Conservation (phyloP, 2,113 vertebrate genomes). For the Halichoerus grypus region DNA sequence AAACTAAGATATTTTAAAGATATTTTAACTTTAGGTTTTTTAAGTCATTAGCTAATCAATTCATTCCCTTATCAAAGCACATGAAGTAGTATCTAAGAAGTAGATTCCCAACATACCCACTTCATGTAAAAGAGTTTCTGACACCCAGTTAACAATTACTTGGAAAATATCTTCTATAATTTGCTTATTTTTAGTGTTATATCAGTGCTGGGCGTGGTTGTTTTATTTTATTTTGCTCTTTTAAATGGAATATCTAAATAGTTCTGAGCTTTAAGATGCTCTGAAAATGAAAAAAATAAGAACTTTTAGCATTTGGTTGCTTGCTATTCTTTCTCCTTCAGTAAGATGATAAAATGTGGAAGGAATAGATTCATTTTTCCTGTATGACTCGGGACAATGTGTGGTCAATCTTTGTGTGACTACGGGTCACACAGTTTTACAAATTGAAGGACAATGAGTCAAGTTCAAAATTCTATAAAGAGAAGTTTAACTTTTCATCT, state of each 20-base stretch:
- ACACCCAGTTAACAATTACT: neutral
- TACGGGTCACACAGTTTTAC: neutral
- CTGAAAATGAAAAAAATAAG: slow-evolving; percentile 17
- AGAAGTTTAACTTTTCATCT: slow-evolving; percentile 45
- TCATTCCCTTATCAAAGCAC: neutral
- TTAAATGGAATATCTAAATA: neutral
- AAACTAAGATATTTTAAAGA: slow-evolving; percentile 23
- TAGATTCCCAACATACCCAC: neutral
- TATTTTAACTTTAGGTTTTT: neutral
- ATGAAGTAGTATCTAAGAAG: neutral
- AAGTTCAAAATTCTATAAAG: slow-evolving; percentile 31
- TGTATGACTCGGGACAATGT: neutral
- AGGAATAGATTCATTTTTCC: neutral
- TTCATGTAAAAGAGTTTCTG: neutral
- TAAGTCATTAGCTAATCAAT: neutral
- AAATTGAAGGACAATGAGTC: slow-evolving; percentile 13
- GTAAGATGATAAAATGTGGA: slow-evolving; percentile 15
- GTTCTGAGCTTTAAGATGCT: neutral
- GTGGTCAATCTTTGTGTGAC: neutral
- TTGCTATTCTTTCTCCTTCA: neutral
- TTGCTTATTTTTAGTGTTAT: neutral
- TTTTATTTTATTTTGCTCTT: neutral
- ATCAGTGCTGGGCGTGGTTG: neutral
- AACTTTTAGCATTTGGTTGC: neutral
- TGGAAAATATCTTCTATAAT: neutral